Evolutionary conservation across 2,888 invertebrate species (phyloP), one percentile per base, ranked within the genome.

Genomic region (Perizoma flavofasciatum): DNA sequence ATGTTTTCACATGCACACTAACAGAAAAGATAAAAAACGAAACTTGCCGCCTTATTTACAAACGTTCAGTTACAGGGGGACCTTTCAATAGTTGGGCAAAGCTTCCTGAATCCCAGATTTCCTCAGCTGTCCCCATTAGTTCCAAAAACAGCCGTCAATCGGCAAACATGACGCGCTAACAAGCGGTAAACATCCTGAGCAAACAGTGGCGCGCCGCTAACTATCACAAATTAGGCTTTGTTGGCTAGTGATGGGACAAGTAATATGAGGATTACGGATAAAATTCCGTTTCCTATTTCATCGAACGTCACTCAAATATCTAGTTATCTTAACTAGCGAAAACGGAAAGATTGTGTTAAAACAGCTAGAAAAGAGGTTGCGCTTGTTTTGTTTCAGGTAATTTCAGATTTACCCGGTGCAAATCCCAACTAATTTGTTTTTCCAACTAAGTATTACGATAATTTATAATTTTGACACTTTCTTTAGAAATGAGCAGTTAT

Each of bases 131-230:
- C 49, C 43, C 57, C 66, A 55, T 66, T 63, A 66, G 57, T 55
- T 64, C 63, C 44, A 55, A 66, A 64, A 66, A 64, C 64, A 66
- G 62, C 62, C 62, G 65, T 65, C 66, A 59, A 68, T 66, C 51
- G 11, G 56, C 46, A 65, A 68, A 68, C 66, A 65, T 45, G 53
- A 57, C 55, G 51, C 65, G 50, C 66, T 72, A 73, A 73, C 73
- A 71, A 72, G 67, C 57, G 49, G 41, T 58, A 68, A 68, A 67
- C 70, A 69, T 68, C 70, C 72, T 68, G 69, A 65, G 55, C 59
- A 61, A 71, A 73, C 68, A 72, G 44, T 44, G 52, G 63, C 50
- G 49, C 22, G 54, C 64, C 67, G 59, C 59, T 68, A 63, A 65
- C 64, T 68, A 65, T 61, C 66, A 63, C 66, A 65, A 66, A 68